phyloP scores from a whole-genome alignment of 2,888 invertebrate species.

The Acrobasis consociella region DNA sequence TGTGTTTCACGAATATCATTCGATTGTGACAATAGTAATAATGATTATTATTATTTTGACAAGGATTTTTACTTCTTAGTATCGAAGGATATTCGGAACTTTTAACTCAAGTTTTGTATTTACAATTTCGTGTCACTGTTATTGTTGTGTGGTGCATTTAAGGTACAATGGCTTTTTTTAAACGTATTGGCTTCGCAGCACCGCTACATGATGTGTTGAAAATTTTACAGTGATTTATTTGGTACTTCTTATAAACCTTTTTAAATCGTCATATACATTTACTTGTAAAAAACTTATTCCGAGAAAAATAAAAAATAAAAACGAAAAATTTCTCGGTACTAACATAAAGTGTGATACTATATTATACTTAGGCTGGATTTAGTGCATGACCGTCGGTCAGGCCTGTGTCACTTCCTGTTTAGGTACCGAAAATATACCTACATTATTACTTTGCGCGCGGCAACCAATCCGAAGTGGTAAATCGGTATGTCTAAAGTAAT shows the following conservation, averaged over 20 bases:
- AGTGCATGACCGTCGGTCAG: no score
- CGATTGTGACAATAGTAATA: neutral
- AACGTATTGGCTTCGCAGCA: conserved; percentile 7
- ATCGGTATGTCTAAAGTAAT: no score
- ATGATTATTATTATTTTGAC: neutral
- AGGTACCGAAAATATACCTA: no score
- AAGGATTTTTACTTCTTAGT: neutral
- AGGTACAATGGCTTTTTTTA: conserved; percentile 15
- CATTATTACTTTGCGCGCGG: no score
- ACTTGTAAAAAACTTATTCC: no score
- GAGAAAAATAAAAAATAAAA: no score
- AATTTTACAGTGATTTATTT: neutral
- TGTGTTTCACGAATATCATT: conserved; percentile 19
- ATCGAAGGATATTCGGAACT: conserved; percentile 15
- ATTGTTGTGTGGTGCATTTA: conserved; percentile 16
- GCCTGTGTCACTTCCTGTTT: no score
- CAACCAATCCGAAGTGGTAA: no score
- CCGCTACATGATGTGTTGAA: neutral
- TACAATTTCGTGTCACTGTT: neutral
- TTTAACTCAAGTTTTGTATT: neutral
- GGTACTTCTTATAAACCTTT: no score
- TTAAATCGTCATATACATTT: no score
- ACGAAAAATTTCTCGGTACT: no score
- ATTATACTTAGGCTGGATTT: no score
- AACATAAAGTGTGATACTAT: neutral